Evolutionary conservation across 1,140 invertebrate genomes (phyloP), one percentile per base, ranked within the genome.

Genomic region (Zophobas atratus): DNA sequence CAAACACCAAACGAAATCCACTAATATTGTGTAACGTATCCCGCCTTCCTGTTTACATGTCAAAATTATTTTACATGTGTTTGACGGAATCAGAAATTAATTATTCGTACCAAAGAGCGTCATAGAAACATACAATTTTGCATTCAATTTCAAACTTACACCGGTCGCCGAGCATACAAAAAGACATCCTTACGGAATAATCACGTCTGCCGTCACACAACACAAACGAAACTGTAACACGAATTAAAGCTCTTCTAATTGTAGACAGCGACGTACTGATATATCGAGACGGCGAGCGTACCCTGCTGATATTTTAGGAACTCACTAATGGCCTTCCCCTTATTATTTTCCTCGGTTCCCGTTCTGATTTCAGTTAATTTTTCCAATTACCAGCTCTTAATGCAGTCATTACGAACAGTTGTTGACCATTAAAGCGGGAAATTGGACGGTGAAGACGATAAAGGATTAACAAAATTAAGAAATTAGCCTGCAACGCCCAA

Each of bases 321-420:
- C 76, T 60, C 70, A 77, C 34, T 51, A 53, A 77, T 57, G 70
- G 51, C 46, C 33, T 72, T 77, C 48, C 75, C 70, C 67, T 77
- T 70, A 77, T 77, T 70, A 77, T 77, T 77, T 71, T 73, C 70
- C 70, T 56, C 46, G 49, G 6, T 77, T 71, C 55, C 70, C 76
- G 36, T 73, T 77, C 76, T 57, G 76, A 77, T 77, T 73, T 77
- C 53, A 77, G 76, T 77, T 77, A 76, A 79, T 81, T 81, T 79
- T 79, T 79, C 70, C 77, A 81, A 79, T 79, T 81, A 79, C 77
- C 77, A 77, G 60, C 56, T 76, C 49, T 55, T 76, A 77, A 77
- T 77, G 79, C 60, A 72, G 79, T 81, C 79, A 70, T 80, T 80
- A 80, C 72, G 2, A 78, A 80, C 79, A 80, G 73, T 80, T 78